Evolutionary conservation across 35 echinoderm and acorn worm species (phyloP), one percentile per base, ranked within the genome.

Genomic region (Antedon bifida): DNA sequence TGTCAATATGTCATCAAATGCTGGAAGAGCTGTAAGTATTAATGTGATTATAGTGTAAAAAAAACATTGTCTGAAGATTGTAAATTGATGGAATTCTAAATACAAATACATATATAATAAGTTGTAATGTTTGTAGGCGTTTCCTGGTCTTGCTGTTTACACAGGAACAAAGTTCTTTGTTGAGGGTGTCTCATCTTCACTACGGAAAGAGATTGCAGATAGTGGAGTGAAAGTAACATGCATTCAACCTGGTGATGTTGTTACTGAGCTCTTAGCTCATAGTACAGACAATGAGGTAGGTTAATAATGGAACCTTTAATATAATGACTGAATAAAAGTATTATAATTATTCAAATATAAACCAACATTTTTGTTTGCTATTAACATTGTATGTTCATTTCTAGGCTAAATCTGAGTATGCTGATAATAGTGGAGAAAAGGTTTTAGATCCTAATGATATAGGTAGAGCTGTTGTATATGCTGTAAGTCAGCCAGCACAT

Each of bases 1-100:
- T 42, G 91, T 93, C 3, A 93, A 93, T 73, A 83, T 88, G 42
- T 89, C 91, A 64, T 93, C 91, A 39, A 39, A 93, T 89, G 83
- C 91, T 35, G 91, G 87, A 4, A 85, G 84, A 88, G 81, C 31
- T 64, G 91, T 93, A 83, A 89, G 91, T 86, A 46, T 23, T 31
- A 10, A 32, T n/a, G 38, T 42, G 38, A 14, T 42, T 4, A 42
- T 42, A 42, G 14, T 42, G 38, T 42, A 14, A 42, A n/a, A n/a
- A n/a, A n/a, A n/a, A n/a, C n/a, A n/a, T n/a, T n/a, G n/a, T n/a
- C n/a, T n/a, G n/a, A n/a, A n/a, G n/a, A n/a, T n/a, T n/a, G n/a
- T n/a, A n/a, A n/a, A n/a, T n/a, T n/a, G n/a, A n/a, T n/a, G n/a
- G n/a, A n/a, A n/a, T n/a, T n/a, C n/a, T n/a, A n/a, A n/a, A n/a